Evolutionary conservation across 2,797 vertebrate genomes (phyloP).

Genomic region (Hapalemur alaotrensis): DNA sequence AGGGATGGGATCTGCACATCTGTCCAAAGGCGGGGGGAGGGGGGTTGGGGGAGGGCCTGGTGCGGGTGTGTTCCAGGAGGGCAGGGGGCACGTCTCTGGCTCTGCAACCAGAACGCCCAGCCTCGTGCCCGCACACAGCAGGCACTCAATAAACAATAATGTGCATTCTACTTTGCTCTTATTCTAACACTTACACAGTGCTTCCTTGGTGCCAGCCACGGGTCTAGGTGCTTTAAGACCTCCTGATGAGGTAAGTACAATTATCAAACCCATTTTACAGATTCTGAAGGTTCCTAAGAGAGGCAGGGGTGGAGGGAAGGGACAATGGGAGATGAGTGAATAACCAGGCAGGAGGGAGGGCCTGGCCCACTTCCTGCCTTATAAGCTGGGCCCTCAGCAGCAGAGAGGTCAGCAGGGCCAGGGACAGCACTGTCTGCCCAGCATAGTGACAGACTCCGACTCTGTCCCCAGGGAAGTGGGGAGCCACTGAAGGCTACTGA

Average conservation of each 20-base stretch:
- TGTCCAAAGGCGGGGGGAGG: background rate
- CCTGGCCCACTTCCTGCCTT: background rate
- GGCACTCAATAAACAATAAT: accelerated
- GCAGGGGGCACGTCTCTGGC: background rate
- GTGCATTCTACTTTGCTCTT: background rate
- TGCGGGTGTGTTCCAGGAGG: background rate
- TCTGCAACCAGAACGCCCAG: too few species aligned
- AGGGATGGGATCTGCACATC: background rate
- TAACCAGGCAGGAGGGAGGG: background rate
- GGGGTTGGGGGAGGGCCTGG: too few species aligned
- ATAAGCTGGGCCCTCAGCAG: background rate
- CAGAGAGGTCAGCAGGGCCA: too few species aligned
- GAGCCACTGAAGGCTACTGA: background rate
- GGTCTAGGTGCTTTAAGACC: background rate
- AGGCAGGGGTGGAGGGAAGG: background rate
- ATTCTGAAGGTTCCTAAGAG: background rate
- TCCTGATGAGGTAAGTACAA: background rate
- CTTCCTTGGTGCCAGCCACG: background rate
- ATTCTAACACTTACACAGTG: background rate
- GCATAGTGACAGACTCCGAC: background rate
- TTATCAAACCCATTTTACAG: background rate
- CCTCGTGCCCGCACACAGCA: background rate
- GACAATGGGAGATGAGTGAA: background rate
- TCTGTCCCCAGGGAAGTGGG: background rate
- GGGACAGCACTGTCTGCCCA: background rate